Base-by-base conservation (phyloP, 2,888 invertebrate genomes). In the Dioctria linearis region DNA sequence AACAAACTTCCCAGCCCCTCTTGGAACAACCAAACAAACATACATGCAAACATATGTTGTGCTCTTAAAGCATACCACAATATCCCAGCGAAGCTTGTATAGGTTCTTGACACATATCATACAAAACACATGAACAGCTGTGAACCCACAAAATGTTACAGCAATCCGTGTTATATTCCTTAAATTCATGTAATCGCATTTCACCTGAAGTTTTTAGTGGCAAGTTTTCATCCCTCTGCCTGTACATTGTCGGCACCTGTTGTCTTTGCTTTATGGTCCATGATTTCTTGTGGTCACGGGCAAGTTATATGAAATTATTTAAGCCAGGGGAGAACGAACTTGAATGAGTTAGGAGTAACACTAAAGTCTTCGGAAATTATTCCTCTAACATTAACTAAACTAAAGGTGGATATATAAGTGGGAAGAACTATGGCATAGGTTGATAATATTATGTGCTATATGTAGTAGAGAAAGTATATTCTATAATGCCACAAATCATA, bases 221-320 rank as follows among this genome's bases (percentile, higher is more conserved):
- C 8, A 67, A 46, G 4, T 54, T 54, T 67, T 11, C 8, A 76
- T 42, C 25, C 42, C n/a, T 42, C 25, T n/a, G 11, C 46, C 63
- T 54, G 65, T 49, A 51, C 51, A 51, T 78, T 78, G 66, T 57
- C 39, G 42, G 63, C 78, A 78, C 78, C 78, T 78, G 66, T 66
- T 78, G 66, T 78, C 43, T 8, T 67, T 65, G 78, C 42, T 78
- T 65, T 57, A 66, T 57, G 49, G 78, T 46, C 51, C 63, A 46
- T 78, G 78, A 46, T 49, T 51, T 46, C 40, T 66, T 39, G n/a
- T 76, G 49, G 61, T 75, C 71, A 54, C 39, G 54, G 39, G 71
- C 39, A 54, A 54, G 11, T 11, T 6, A 25, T 25, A 59, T 59
- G 5, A 46, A 1, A 54, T 11, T 37, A 54, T 37, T 4, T 59